These are phyloP conservation scores for Caenorhabditis sp. DNA, from an alignment of 2,888 invertebrate genomes.

Conservation along the genomic window DNA sequence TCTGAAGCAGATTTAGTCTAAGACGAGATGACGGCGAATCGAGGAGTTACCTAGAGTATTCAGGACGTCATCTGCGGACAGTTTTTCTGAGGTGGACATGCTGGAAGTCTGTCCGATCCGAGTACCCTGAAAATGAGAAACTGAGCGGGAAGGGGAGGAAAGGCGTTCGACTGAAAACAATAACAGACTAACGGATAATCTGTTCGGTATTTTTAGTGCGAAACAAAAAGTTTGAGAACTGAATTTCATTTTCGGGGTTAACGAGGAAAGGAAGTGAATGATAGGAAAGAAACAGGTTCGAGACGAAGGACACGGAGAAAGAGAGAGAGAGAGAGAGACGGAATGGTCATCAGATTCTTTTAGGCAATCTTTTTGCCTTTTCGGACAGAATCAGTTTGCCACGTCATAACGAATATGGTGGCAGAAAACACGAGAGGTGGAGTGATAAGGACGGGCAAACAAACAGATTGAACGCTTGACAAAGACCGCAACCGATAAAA, in stretches of 20 bases:
- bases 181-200: not conserved
- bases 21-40: not conserved
- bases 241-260: no score
- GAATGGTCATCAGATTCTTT: no score
- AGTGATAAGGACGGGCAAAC: conserved; percentile 17
- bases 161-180: not conserved
- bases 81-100: conserved; percentile 37
- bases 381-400: no score
- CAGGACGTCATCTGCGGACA: conserved; percentile 55
- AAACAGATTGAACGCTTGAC: conserved; percentile 25
- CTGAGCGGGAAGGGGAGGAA: not conserved
- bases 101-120: not conserved
- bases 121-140: conserved; percentile 28
- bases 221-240: conserved; percentile 6
- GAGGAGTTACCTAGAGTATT: conserved; percentile 40
- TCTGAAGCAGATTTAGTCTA: conserved; percentile 16
- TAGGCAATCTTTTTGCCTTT: no score
- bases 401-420: not conserved
- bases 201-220: not conserved
- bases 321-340: no score
- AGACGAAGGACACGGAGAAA: not conserved
- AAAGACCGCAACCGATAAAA: not conserved
- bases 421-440: conserved; percentile 3
- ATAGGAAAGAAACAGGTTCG: conserved; percentile 5
- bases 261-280: no score